phyloP scores from a whole-genome alignment of 1,140 invertebrate species.

The Heliconius eleuchia region DNA sequence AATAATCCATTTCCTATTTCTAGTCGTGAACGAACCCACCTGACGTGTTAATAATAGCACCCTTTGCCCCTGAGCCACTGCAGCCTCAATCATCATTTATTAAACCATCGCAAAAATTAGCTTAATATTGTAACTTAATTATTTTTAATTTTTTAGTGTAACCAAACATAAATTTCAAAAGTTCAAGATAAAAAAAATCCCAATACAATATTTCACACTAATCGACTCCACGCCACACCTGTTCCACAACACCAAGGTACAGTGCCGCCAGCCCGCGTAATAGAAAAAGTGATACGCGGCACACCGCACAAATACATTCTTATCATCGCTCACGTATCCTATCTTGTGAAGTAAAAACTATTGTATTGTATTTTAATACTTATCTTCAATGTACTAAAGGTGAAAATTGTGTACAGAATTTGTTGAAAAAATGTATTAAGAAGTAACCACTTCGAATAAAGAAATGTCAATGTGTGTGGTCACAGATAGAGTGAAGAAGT shows the following conservation, averaged over 20 bases:
- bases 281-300: conserved; percentile 78
- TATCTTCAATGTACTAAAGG: neutral
- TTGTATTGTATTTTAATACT: neutral
- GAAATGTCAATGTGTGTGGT: conserved; percentile 14
- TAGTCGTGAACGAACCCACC: too few relatives aligned
- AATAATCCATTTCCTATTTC: too few relatives aligned
- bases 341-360: neutral
- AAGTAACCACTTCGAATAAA: neutral
- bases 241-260: conserved; percentile 3
- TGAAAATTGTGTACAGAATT: neutral
- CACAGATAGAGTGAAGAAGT: neutral
- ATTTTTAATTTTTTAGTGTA: too few relatives aligned
- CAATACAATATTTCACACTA: neutral
- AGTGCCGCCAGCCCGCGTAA: conserved; percentile 54
- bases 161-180: neutral
- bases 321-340: conserved; percentile 49
- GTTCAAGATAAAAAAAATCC: neutral
- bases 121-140: too few relatives aligned
- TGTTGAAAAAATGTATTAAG: neutral
- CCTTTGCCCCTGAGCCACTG: too few relatives aligned
- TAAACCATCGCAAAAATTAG: too few relatives aligned
- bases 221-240: conserved; percentile 38
- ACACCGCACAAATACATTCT: conserved; percentile 69
- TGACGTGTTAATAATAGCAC: too few relatives aligned
- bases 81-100: too few relatives aligned